Conservation (phyloP, 1,140 invertebrate species). For the Proales similis region DNA sequence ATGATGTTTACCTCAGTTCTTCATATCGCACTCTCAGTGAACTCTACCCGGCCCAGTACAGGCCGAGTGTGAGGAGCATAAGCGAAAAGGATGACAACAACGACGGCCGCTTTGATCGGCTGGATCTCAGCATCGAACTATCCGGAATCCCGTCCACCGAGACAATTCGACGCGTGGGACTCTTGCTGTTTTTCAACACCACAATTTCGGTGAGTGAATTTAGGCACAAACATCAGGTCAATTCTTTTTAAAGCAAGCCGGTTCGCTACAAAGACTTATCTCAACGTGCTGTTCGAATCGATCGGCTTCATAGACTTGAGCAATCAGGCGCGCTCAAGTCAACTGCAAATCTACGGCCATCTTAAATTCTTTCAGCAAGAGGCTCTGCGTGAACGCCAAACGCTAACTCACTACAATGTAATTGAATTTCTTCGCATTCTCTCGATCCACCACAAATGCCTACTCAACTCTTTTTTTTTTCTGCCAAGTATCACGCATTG, state of each 20-base stretch:
- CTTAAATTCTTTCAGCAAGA: conserved; percentile 9
- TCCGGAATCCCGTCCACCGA: conserved; percentile 5
- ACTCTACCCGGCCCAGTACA: conserved; percentile 24
- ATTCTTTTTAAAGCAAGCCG: background rate
- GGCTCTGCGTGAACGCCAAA: conserved; percentile 10
- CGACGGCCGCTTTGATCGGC: conserved; percentile 9
- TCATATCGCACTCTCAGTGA: conserved; percentile 15
- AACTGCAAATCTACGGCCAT: conserved; percentile 14
- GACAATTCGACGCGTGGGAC: background rate
- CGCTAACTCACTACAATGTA: conserved; percentile 18
- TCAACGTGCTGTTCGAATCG: conserved; percentile 11
- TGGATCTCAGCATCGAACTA: conserved; percentile 15
- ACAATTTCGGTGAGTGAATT: conserved; percentile 24
- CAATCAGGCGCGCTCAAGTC: background rate
- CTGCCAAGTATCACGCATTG: conserved; percentile 27
- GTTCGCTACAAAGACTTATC: background rate
- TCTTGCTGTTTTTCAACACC: conserved; percentile 19
- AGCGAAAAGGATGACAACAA: conserved; percentile 18
- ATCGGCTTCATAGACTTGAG: conserved; percentile 5
- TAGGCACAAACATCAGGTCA: background rate
- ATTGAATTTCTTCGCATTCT: no score
- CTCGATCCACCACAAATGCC: no score
- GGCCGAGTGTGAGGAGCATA: conserved; percentile 13
- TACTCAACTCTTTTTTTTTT: conserved; percentile 21
- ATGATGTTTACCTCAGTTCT: background rate